Percentiles rank a stretch among this genome's conserved stretches.
Conservation (phyloP, 2,888 invertebrate species). For the Orchestes rusci region DNA sequence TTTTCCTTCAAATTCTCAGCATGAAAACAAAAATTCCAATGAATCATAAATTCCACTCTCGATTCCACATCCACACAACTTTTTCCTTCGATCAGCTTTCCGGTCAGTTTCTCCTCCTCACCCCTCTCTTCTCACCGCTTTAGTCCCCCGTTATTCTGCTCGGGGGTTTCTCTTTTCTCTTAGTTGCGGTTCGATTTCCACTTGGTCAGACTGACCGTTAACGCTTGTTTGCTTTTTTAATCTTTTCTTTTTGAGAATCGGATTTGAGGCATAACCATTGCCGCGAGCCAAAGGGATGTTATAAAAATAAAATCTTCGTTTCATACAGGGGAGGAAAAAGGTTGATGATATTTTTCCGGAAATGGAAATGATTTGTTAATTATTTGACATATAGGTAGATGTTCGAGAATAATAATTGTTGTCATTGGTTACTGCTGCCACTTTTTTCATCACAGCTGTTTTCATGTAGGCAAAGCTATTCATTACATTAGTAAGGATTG, state of each 20-base stretch:
- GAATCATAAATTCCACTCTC: slow-evolving; percentile 22
- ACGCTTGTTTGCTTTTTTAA: slow-evolving; percentile 25
- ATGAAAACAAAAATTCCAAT: slow-evolving; percentile 14
- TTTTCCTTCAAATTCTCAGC: slow-evolving; percentile 5
- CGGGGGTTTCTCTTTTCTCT: slow-evolving; percentile 10
- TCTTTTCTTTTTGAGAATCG: slow-evolving; percentile 17
- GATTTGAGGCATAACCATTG: slow-evolving; percentile 15
- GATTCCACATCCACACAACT: slow-evolving; percentile 12
- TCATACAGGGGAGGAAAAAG: no score
- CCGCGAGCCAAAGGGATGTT: slow-evolving; percentile 10
- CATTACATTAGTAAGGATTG: no score
- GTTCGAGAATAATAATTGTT: no score
- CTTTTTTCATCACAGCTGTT: no score
- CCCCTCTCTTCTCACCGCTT: slow-evolving; percentile 2
- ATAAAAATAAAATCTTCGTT: no score
- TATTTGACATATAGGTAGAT: no score
- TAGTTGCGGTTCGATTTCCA: slow-evolving; percentile 23
- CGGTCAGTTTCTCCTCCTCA: slow-evolving; percentile 12
- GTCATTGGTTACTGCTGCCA: no score
- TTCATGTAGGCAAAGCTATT: no score
- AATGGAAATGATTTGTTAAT: no score
- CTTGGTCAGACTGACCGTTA: slow-evolving; percentile 21
- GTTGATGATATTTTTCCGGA: no score
- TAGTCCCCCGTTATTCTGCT: background rate
- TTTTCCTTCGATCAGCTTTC: slow-evolving; percentile 17